These are phyloP conservation scores for Gobionotothen gibberifrons DNA, from an alignment of 2,797 vertebrate genomes.

Conservation along the genomic window DNA sequence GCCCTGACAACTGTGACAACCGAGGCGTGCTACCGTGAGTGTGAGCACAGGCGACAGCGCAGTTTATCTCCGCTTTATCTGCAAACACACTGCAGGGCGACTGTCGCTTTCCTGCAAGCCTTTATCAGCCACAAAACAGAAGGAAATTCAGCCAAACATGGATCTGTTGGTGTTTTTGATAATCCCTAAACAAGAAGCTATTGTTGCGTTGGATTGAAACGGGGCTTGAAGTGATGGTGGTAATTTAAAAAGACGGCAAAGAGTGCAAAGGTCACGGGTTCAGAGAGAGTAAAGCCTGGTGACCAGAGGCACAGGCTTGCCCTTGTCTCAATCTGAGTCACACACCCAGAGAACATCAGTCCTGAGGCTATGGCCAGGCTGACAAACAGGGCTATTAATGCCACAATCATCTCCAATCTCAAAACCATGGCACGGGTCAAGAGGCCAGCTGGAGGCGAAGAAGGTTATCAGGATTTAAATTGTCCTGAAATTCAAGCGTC, in stretches of 20 bases:
- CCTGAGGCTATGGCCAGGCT: conserved; percentile 51
- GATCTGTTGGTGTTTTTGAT: conserved; percentile 53
- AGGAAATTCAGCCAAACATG: conserved; percentile 39
- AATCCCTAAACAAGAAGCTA: conserved; percentile 58
- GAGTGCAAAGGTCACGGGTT: conserved; percentile 47
- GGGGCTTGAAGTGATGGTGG: conserved; percentile 26
- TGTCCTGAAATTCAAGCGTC: conserved; percentile 34
- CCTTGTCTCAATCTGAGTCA: conserved; percentile 70
- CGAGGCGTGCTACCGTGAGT: conserved; percentile 50
- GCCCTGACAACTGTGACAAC: conserved; percentile 75
- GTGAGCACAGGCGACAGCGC: conserved; percentile 23
- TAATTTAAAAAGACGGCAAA: conserved; percentile 42
- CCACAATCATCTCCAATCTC: conserved; percentile 55
- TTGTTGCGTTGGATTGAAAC: conserved; percentile 46
- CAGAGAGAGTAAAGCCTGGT: conserved; percentile 38
- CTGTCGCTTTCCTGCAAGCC: conserved; percentile 43
- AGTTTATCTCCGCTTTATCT: conserved; percentile 69
- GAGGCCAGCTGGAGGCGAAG: conserved; percentile 55
- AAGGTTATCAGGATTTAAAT: conserved; percentile 60
- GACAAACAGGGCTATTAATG: conserved; percentile 73
- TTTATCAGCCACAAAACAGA: conserved; percentile 54
- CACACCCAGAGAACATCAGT: conserved; percentile 50
- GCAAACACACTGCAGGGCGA: conserved; percentile 48
- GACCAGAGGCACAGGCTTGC: conserved; percentile 58
- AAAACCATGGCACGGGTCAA: conserved; percentile 34